Base-by-base conservation (phyloP, 92 coral and sea anemone genomes). In the Pocillopora meandrina region DNA sequence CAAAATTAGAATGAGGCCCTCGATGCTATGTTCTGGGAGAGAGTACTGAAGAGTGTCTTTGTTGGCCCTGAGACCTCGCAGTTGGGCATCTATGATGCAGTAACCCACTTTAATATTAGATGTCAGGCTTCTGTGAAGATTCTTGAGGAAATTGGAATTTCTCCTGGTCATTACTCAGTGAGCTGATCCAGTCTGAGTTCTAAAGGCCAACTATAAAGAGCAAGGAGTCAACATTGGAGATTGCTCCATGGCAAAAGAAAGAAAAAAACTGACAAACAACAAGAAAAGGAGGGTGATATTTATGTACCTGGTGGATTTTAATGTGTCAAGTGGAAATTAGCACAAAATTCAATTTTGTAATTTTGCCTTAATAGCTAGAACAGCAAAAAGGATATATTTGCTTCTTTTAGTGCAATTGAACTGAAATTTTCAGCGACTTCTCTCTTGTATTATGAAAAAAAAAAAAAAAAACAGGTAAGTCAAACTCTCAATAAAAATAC, bases 31-130 rank as follows among this genome's bases (percentile, higher is more conserved):
- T n/a, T n/a, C n/a, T n/a, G n/a, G n/a, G n/a, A n/a, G n/a, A n/a
- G n/a, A n/a, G 79, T 85, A 2, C 86, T 78, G 20, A 85, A 85
- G 57, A 82, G 80, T 49, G 87, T 80, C 15, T 77, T 71, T 80
- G 84, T 89, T 33, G 82, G 86, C 62, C 65, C 85, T 58, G 78
- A 86, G 18, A 65, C 67, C 47, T 70, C 86, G 55, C 90, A 86
- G 79, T 59, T 90, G 71, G 90, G 92, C 47, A 52, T 90, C 57
- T 87, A 91, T 88, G 87, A 91, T 91, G 91, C 87, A 21, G 85
- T 87, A 10, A 65, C 86, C 34, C 89, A n/a, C n/a, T n/a, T n/a
- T n/a, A n/a, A n/a, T n/a, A n/a, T n/a, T n/a, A n/a, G n/a, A n/a
- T n/a, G n/a, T 52, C 69, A 75, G 18, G 86, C 89, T 13, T 62